A percentile compares a stretch with the other conserved stretches of the same genome.
Conservation (phyloP, 2,113 vertebrate genomes). For the Astur gentilis region DNA sequence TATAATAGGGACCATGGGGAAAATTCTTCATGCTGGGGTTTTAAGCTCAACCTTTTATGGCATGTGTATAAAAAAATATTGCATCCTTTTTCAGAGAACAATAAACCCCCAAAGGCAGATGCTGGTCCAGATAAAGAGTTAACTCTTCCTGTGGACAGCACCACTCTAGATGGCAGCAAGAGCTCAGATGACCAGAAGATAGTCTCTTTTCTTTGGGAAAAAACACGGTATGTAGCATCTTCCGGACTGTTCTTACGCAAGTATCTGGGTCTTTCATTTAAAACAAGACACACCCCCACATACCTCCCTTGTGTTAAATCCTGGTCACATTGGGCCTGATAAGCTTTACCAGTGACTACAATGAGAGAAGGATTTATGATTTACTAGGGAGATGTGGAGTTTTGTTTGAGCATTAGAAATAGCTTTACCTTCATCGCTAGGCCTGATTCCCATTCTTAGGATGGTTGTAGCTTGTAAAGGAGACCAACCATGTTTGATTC, state of each 20-base stretch:
- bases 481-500: rapidly evolving
- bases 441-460: neutral
- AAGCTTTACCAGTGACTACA: neutral
- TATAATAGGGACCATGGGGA: neutral
- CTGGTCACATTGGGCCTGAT: neutral
- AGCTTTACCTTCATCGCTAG: neutral
- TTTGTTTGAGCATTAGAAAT: neutral
- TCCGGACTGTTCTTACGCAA: neutral
- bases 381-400: neutral
- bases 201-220: slow-evolving; percentile 86
- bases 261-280: neutral
- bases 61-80: neutral
- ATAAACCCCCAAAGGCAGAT: slow-evolving; percentile 91
- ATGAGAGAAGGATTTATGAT: neutral
- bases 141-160: slow-evolving; percentile 91
- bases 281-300: neutral
- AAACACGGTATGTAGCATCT: slow-evolving; percentile 79
- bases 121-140: slow-evolving; percentile 97
- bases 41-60: neutral
- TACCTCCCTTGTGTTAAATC: neutral
- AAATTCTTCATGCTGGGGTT: neutral
- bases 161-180: slow-evolving; percentile 91
- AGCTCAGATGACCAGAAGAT: slow-evolving; percentile 96
- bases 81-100: slow-evolving; percentile 84
- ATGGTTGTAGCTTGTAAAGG: neutral